Evolutionary conservation across 2,113 vertebrate genomes (phyloP).

Genomic region (Haplotaxodon microlepis): DNA sequence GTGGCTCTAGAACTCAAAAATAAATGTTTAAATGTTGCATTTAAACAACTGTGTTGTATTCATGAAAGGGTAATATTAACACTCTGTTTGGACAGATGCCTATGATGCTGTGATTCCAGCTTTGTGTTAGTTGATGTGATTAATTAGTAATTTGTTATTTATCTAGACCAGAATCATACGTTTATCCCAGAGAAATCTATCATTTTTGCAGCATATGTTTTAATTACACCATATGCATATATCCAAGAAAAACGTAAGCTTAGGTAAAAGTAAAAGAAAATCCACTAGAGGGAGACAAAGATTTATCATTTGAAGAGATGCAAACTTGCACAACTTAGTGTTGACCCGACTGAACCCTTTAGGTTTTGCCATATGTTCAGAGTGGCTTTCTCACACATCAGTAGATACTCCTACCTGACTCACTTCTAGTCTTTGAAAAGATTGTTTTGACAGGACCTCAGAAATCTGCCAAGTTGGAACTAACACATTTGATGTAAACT

Average conservation of each 20-base stretch:
- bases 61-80: background rate
- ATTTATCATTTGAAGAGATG: background rate
- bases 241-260: background rate
- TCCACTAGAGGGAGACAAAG: conserved; percentile 50
- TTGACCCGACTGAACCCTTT: background rate
- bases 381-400: background rate
- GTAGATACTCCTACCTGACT: background rate
- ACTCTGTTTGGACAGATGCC: background rate
- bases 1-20: background rate
- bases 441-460: background rate
- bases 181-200: background rate
- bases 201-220: background rate
- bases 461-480: background rate
- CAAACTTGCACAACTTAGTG: background rate
- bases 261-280: background rate
- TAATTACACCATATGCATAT: background rate
- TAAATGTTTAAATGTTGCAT: background rate
- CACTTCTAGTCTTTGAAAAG: background rate
- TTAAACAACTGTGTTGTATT: background rate
- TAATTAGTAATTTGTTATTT: background rate
- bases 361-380: background rate
- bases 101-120: background rate
- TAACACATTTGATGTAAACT: background rate
- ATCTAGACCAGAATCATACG: background rate
- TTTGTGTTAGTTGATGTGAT: background rate